Evolutionary conservation across 2,113 vertebrate species (phyloP).

Genomic region (Tachycineta bicolor): DNA sequence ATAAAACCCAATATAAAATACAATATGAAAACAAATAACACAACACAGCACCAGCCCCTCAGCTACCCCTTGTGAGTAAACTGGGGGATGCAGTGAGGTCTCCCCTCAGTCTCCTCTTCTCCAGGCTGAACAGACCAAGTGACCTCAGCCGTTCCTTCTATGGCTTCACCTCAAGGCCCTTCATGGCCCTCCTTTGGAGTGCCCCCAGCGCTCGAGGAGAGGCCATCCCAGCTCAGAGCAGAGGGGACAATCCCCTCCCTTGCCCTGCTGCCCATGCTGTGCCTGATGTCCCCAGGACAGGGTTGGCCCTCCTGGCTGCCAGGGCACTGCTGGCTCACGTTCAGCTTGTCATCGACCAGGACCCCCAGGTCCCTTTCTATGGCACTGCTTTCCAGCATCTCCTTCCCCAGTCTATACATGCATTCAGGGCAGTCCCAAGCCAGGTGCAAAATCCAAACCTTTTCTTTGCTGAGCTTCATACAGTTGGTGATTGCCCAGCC

Average conservation of each 20-base stretch:
- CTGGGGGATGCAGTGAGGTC: neutral
- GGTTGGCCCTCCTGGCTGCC: neutral
- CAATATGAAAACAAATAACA: too few species aligned
- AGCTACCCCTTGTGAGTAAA: neutral
- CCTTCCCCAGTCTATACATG: accelerated
- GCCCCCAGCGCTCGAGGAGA: neutral
- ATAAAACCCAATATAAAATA: too few species aligned
- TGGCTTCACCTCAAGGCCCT: neutral
- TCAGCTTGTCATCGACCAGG: accelerated
- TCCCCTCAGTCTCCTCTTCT: neutral
- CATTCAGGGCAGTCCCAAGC: neutral
- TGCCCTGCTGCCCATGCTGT: neutral
- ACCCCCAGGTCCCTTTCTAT: accelerated
- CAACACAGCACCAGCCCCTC: neutral
- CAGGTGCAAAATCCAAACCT: neutral
- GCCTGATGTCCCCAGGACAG: neutral
- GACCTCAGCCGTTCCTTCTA: accelerated
- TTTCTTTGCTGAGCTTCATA: neutral
- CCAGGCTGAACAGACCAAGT: neutral
- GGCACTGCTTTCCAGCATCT: neutral
- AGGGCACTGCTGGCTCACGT: neutral
- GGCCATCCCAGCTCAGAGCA: accelerated
- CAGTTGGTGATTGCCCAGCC: neutral
- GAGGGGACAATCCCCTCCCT: neutral
- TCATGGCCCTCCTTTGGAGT: neutral